phyloP scores from a whole-genome alignment of 2,888 invertebrate species.

The Ennomos quercinarius region DNA sequence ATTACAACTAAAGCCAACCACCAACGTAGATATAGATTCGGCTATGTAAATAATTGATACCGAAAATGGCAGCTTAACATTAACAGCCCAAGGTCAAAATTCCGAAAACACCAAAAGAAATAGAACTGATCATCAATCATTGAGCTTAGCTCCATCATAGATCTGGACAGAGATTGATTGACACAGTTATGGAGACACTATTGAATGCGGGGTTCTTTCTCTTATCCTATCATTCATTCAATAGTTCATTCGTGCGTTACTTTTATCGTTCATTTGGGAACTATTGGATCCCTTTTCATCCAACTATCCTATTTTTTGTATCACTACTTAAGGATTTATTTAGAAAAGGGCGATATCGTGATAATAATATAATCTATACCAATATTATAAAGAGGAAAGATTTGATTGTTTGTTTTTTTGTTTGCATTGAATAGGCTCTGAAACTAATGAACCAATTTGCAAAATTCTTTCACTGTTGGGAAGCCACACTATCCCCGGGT shows the following conservation, averaged over 20 bases:
- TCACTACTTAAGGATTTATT: constrained; percentile 5
- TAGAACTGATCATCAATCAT: constrained; percentile 13
- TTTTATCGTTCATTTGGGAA: constrained; percentile 14
- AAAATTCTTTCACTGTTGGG: too few relatives aligned
- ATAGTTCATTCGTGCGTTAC: constrained; percentile 18
- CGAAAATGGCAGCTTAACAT: neutral
- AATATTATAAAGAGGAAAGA: too few relatives aligned
- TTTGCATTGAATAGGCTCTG: too few relatives aligned
- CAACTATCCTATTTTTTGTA: constrained; percentile 15
- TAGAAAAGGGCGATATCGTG: neutral
- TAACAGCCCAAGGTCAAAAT: constrained; percentile 1
- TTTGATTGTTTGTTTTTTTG: too few relatives aligned
- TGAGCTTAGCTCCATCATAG: constrained; percentile 20
- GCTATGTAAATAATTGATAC: too few relatives aligned
- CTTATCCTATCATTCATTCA: constrained; percentile 24
- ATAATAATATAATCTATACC: neutral
- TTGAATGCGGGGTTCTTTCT: constrained; percentile 10
- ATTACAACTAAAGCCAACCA: too few relatives aligned
- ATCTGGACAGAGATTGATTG: constrained; percentile 25
- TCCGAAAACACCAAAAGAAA: neutral
- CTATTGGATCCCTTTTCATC: constrained; percentile 10
- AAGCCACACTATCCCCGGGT: too few relatives aligned
- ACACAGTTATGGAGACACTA: constrained; percentile 17
- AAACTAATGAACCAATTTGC: too few relatives aligned
- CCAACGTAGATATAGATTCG: too few relatives aligned